phyloP scores from a whole-genome alignment of 2,797 vertebrate species.

The Sebastes variabilis region DNA sequence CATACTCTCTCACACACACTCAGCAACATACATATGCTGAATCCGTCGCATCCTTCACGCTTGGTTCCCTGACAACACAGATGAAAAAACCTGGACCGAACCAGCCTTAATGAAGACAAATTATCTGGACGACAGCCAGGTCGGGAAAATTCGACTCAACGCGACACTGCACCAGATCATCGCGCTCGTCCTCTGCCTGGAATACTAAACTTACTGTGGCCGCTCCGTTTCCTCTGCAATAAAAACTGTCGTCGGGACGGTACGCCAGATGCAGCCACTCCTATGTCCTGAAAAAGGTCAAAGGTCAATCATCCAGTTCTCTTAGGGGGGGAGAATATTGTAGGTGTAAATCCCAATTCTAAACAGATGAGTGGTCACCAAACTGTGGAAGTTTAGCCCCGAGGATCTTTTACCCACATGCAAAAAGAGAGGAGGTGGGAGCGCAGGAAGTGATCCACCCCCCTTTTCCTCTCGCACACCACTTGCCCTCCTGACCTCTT shows the following conservation, averaged over 20 bases:
- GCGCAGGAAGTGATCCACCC: slow-evolving; percentile 56
- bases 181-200: neutral
- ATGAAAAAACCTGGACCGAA: slow-evolving; percentile 46
- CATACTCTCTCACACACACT: neutral
- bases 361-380: neutral
- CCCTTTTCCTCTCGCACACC: slow-evolving; percentile 16
- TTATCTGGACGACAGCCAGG: slow-evolving; percentile 47
- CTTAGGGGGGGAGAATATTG: neutral
- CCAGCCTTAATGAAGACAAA: slow-evolving; percentile 67
- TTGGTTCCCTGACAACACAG: slow-evolving; percentile 45
- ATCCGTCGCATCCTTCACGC: slow-evolving; percentile 55
- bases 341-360: slow-evolving; percentile 20
- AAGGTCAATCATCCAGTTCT: neutral
- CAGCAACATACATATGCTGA: slow-evolving; percentile 29
- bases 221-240: slow-evolving; percentile 25
- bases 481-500: slow-evolving; percentile 50
- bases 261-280: neutral
- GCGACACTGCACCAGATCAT: slow-evolving; percentile 14
- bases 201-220: slow-evolving; percentile 44
- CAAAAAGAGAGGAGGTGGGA: slow-evolving; percentile 26
- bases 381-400: neutral
- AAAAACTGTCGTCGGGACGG: slow-evolving; percentile 11
- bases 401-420: neutral
- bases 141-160: slow-evolving; percentile 29
- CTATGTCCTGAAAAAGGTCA: neutral